These are phyloP conservation scores for Vollenhovia emeryi DNA, from an alignment of 1,140 invertebrate genomes.

Conservation along the genomic window DNA sequence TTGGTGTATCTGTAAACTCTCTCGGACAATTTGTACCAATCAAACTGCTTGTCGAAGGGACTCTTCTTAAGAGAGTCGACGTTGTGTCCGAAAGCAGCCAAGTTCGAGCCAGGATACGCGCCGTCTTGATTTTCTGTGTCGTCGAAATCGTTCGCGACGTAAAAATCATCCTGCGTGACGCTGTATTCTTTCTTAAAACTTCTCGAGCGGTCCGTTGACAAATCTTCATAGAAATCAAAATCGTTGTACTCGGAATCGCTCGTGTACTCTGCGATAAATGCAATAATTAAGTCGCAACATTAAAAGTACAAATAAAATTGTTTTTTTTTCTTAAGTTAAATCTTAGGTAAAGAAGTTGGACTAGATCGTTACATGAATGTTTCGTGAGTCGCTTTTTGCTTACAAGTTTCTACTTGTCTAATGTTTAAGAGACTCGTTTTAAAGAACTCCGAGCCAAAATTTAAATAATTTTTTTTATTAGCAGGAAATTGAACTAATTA, in stretches of 20 bases:
- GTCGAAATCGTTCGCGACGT: slow-evolving; percentile 68
- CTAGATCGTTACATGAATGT: background rate
- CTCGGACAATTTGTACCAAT: slow-evolving; percentile 70
- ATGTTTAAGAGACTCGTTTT: background rate
- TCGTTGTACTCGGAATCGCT: slow-evolving; percentile 78
- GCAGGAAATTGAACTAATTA: slow-evolving; percentile 4
- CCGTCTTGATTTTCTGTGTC: slow-evolving; percentile 24
- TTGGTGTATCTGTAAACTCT: slow-evolving; percentile 82
- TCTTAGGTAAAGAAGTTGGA: background rate
- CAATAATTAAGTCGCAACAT: background rate
- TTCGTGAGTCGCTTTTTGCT: background rate
- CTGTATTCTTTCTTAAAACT: slow-evolving; percentile 44
- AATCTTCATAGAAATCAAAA: slow-evolving; percentile 75
- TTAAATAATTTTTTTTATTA: background rate
- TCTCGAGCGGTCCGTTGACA: slow-evolving; percentile 49
- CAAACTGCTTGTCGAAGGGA: slow-evolving; percentile 13
- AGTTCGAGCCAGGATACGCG: slow-evolving; percentile 27
- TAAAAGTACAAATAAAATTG: slow-evolving; percentile 24
- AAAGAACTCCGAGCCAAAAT: background rate
- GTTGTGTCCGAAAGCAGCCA: slow-evolving; percentile 8
- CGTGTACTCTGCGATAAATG: slow-evolving; percentile 71
- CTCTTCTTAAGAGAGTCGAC: background rate
- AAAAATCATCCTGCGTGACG: slow-evolving; percentile 73
- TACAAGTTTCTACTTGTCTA: background rate
- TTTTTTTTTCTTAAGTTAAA: background rate